phyloP scores from a whole-genome alignment of 2,113 vertebrate genomes.

The Hemiprocne comata region DNA sequence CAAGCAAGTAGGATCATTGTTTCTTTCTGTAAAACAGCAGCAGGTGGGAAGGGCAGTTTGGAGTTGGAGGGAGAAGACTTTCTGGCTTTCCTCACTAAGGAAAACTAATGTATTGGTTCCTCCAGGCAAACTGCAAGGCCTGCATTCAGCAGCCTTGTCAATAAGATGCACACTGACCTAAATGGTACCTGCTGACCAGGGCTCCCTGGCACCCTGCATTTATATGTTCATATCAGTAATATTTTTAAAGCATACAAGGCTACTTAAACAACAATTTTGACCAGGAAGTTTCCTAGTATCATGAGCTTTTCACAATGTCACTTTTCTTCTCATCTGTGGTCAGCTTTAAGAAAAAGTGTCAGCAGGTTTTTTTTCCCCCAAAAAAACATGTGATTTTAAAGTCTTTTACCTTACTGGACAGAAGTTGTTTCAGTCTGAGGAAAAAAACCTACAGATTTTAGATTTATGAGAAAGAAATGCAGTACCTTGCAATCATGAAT shows the following conservation, averaged over 20 bases:
- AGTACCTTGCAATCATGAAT: slow-evolving; percentile 84
- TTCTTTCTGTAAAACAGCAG: not conserved
- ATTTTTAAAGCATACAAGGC: not conserved
- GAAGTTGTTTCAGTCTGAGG: not conserved
- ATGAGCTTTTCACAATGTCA: not conserved
- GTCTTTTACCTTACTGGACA: not conserved
- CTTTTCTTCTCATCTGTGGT: not conserved
- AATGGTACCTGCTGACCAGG: not conserved
- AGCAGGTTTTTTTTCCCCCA: not conserved
- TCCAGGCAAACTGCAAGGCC: not conserved
- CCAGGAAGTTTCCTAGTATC: not conserved
- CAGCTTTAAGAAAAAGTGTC: not conserved
- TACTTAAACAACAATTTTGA: not conserved
- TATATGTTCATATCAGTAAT: not conserved
- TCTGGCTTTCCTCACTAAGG: not conserved
- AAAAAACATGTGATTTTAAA: not conserved
- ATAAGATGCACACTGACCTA: not conserved
- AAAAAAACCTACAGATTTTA: not conserved
- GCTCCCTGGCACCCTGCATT: not conserved
- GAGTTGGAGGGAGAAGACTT: not conserved
- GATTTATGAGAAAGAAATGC: not conserved
- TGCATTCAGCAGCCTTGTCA: not conserved
- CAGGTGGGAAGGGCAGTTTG: not conserved
- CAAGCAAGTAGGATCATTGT: not conserved
- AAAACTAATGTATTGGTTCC: not conserved